These are phyloP conservation scores for Butorides virescens DNA, from an alignment of 2,113 vertebrate genomes.

Conservation along the genomic window DNA sequence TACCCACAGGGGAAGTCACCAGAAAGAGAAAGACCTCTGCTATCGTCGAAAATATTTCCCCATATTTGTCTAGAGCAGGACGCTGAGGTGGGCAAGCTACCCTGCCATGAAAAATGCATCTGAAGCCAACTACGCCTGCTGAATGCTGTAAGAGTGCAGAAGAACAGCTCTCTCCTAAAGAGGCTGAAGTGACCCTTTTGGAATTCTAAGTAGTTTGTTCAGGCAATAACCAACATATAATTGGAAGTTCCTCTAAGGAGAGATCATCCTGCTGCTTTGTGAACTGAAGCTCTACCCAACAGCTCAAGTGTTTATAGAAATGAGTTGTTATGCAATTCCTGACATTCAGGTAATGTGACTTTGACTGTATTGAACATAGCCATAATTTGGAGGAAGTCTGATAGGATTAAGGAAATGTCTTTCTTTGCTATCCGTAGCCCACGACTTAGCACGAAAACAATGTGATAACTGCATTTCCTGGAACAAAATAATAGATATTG, in stretches of 20 bases:
- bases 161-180: not conserved
- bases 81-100: not conserved
- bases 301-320: not conserved
- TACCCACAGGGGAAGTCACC: not conserved
- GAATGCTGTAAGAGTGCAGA: not conserved
- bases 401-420: constrained; percentile 18
- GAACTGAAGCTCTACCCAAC: not conserved
- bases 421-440: not conserved
- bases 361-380: not conserved
- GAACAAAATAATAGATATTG: not conserved
- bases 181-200: not conserved
- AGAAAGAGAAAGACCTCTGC: not conserved
- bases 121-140: not conserved
- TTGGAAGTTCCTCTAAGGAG: not conserved
- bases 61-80: not conserved
- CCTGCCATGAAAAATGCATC: constrained; percentile 43
- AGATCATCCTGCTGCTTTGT: not conserved
- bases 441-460: not conserved
- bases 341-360: not conserved
- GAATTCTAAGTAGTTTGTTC: constrained; percentile 18
- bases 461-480: not conserved
- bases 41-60: not conserved
- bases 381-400: not conserved
- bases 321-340: not conserved
- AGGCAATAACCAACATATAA: not conserved